Evolutionary conservation across 2,888 invertebrate species (phyloP).

Genomic region (Xylophagus ater): DNA sequence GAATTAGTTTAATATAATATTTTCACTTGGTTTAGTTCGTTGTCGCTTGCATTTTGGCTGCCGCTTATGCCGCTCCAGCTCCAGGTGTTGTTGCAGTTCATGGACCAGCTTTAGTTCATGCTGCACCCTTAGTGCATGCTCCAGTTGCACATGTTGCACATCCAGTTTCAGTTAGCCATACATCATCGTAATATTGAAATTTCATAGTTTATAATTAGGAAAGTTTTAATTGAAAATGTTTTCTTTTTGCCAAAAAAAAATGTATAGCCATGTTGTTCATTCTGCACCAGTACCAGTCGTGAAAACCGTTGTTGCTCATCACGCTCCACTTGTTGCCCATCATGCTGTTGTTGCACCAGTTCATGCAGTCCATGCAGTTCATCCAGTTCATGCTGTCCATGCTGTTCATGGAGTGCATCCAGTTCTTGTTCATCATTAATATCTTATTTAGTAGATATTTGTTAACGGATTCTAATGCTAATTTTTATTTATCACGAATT

Average conservation of each 20-base stretch:
- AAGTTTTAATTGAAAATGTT: background rate
- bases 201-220: background rate
- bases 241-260: background rate
- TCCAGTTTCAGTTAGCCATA: constrained; percentile 15
- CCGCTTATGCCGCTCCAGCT: constrained; percentile 30
- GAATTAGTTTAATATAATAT: background rate
- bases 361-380: too few species aligned
- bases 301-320: constrained; percentile 25
- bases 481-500: background rate
- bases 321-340: constrained; percentile 21
- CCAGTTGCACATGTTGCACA: constrained; percentile 5
- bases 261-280: constrained; percentile 28
- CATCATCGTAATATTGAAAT: constrained; percentile 14
- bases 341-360: constrained; percentile 14
- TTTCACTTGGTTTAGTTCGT: constrained; percentile 32
- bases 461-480: background rate
- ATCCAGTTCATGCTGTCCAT: constrained; percentile 28
- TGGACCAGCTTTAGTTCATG: constrained; percentile 20
- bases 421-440: constrained; percentile 32
- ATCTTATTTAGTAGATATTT: background rate
- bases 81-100: constrained; percentile 31
- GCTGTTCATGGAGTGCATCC: constrained; percentile 31
- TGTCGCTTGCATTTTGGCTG: constrained; percentile 28
- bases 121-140: constrained; percentile 24
- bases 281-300: constrained; percentile 35